Evolutionary conservation across 1,140 invertebrate genomes (phyloP).

Genomic region (Pogonomyrmex barbatus): DNA sequence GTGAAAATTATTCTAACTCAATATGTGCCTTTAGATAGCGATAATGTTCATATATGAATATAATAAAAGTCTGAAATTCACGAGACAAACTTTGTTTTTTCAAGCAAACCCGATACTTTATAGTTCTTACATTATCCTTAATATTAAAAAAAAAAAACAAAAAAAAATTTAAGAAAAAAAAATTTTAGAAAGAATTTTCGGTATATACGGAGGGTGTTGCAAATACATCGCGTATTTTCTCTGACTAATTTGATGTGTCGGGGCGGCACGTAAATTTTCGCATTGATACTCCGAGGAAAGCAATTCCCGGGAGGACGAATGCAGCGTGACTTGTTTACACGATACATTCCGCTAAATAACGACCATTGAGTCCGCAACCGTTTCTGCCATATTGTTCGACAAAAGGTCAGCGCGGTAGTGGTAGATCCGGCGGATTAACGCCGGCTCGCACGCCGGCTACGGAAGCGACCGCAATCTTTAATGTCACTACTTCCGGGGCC

Average conservation of each 20-base stretch:
- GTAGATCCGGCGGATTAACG: slow-evolving; percentile 2
- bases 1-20: slow-evolving; percentile 11
- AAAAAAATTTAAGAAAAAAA: too few species aligned
- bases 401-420: slow-evolving; percentile 49
- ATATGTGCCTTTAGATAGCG: background rate
- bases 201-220: too few species aligned
- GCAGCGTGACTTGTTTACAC: slow-evolving; percentile 13
- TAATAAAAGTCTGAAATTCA: background rate
- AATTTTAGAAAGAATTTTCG: too few species aligned
- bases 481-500: slow-evolving; percentile 69
- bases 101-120: background rate
- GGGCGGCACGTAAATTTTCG: background rate
- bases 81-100: too few species aligned
- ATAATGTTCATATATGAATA: background rate
- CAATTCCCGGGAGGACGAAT: background rate
- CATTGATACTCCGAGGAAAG: background rate
- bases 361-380: slow-evolving; percentile 3
- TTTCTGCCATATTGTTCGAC: slow-evolving; percentile 35
- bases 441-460: slow-evolving; percentile 34
- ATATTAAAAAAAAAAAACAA: background rate
- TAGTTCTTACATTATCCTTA: background rate
- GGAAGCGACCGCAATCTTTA: slow-evolving; percentile 71
- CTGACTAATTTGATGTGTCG: background rate
- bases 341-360: slow-evolving; percentile 24
- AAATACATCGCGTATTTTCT: background rate